A percentile compares a stretch with the other conserved stretches of the same genome.
These are phyloP conservation scores for Macrophya alboannulata DNA, from an alignment of 2,888 invertebrate genomes.

Conservation along the genomic window DNA sequence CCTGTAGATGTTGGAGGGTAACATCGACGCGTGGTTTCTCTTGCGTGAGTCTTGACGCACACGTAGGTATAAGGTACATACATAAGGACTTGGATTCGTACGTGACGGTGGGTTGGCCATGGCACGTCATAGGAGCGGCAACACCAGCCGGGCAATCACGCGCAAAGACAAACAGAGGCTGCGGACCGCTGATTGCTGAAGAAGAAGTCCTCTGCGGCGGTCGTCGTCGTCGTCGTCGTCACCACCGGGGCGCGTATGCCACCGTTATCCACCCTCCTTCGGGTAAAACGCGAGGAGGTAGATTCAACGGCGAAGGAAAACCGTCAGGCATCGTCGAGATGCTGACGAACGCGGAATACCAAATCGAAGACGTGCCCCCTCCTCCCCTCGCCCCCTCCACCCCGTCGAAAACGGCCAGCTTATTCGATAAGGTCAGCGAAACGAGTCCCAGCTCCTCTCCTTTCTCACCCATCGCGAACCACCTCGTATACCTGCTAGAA, in stretches of 20 bases:
- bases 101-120: conserved; percentile 47
- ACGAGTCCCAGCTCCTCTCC: conserved; percentile 47
- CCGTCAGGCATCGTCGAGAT: conserved; percentile 45
- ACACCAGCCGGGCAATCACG: conserved; percentile 78
- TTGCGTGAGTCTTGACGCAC: conserved; percentile 10
- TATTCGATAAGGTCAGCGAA: conserved; percentile 54
- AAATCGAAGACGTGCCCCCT: conserved; percentile 71
- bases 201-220: conserved; percentile 60
- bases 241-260: background rate
- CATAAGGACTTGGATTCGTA: conserved; percentile 6
- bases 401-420: conserved; percentile 39
- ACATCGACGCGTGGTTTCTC: conserved; percentile 36
- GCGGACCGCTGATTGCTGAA: conserved; percentile 77
- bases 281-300: background rate
- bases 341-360: conserved; percentile 74
- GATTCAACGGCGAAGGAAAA: conserved; percentile 34
- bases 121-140: conserved; percentile 64
- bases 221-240: conserved; percentile 24
- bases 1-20: background rate
- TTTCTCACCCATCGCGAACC: background rate
- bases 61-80: background rate
- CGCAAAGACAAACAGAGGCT: conserved; percentile 77
- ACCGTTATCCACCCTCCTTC: background rate
- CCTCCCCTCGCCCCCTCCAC: background rate
- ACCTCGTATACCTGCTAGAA: conserved; percentile 7